Evolutionary conservation across 2,888 invertebrate genomes (phyloP), one percentile per base, ranked within the genome.

Genomic region (Morpho deidamia): DNA sequence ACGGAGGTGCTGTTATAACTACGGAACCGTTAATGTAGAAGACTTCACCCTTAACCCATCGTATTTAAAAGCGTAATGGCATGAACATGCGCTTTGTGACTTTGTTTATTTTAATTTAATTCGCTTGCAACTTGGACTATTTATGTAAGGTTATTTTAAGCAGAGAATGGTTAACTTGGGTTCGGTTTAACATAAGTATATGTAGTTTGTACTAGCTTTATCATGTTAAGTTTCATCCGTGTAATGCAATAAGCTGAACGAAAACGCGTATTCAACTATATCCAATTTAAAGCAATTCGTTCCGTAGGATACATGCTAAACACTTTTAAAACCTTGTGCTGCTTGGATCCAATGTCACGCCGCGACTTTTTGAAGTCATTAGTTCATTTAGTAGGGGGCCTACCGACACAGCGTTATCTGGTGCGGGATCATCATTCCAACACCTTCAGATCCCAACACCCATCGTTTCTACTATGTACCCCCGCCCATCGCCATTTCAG

Each of bases 51-150:
- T 49, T 42, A 32, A 35, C 49, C n/a, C 14, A 48, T 41, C 42
- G 12, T 35, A 11, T 42, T 49, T 47, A 43, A 43, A 23, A 41
- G 41, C 14, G 37, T 53, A 53, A 49, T 57, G 50, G 51, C 42
- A 37, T 44, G 50, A 54, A 51, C 51, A 48, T 48, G 46, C 42
- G 37, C 51, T 51, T 42, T 54, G 57, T 44, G 51, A 44, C 32
- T 51, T 44, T 44, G 11, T 38, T 49, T 49, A 42, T 49, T 49
- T 49, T 49, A 49, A 49, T 49, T 49, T 41, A 49, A 49, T 49
- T 42, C 49, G 14, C 42, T 32, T 33, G 41, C 34, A 35, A 42
- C 41, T 34, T 41, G 49, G 35, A 49, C 49, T 42, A 49, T 49
- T 49, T 49, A 49, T 42, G 35, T 34, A 34, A 7, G 33, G 48